Evolutionary conservation across 2,113 vertebrate species (phyloP), one percentile per base, ranked within the genome.

Genomic region (Erythrocercus mccallii): DNA sequence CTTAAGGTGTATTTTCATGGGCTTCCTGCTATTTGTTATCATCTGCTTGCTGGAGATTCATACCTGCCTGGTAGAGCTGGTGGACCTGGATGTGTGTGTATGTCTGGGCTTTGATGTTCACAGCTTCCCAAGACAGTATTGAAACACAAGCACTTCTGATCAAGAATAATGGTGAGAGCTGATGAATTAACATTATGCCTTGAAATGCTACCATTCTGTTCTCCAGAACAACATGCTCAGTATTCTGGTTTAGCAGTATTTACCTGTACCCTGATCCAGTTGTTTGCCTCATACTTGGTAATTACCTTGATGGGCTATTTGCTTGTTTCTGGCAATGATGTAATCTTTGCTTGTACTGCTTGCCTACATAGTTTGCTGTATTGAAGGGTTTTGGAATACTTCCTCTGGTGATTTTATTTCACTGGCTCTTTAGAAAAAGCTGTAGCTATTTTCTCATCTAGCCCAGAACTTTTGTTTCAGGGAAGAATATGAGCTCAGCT

Each of bases 281-380:
- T 97, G 90, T 97, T 96, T 95, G 86, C 85, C 71, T 89, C 77
- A 85, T 50, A 31, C 57, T 91, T 86, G 47, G 91, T 91, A 96
- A 95, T 92, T 95, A 87, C 84, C 79, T 94, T 86, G 83, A 56
- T 85, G 58, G 83, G 31, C 50, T 96, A 88, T 94, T 95, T 90
- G 90, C 68, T 91, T 95, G 78, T 96, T 95, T 91, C 86, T 92
- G 76, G 40, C 58, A 58, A 33, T 97, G 94, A 93, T 28, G 79
- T 91, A 97, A 95, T 92, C 88, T 77, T 78, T 90, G 47, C 50
- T 88, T 92, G 64, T 74, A 50, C 45, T 88, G 40, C 80, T 94
- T 69, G 70, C 72, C 45, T 76, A 54, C 66, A 68, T 17, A 81
- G 25, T 96, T 81, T 81, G 69, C 64, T 80, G 64, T 86, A 62